Conservation (phyloP, 2,113 vertebrate genomes). For the Pogona vitticeps region DNA sequence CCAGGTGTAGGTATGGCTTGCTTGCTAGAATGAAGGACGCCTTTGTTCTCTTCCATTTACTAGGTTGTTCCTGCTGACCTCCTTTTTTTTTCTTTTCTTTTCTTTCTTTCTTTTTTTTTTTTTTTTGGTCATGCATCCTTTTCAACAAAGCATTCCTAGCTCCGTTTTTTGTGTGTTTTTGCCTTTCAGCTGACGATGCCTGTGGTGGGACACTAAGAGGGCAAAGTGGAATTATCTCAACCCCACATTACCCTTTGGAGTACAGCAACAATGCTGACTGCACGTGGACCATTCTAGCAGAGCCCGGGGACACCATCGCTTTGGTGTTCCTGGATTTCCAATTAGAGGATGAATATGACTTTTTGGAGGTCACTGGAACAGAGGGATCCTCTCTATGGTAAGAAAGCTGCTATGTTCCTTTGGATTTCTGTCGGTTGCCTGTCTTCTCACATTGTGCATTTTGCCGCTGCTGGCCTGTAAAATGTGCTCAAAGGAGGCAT, state of each 20-base stretch:
- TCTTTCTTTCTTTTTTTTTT: too few relatives aligned
- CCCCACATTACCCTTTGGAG: slow-evolving; percentile 93
- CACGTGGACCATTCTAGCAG: slow-evolving; percentile 97
- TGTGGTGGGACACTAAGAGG: slow-evolving; percentile 95
- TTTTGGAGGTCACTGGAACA: slow-evolving; percentile 94
- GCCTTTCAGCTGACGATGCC: slow-evolving; percentile 87
- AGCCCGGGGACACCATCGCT: slow-evolving; percentile 97
- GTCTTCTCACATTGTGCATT: not conserved
- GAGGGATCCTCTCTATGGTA: slow-evolving; percentile 96
- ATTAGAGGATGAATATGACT: slow-evolving; percentile 95
- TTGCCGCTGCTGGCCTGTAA: too few relatives aligned
- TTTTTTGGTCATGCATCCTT: rapidly evolving
- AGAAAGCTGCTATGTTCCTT: slow-evolving; percentile 37
- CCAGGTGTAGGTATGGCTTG: too few relatives aligned
- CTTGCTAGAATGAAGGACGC: not conserved
- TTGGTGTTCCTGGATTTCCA: slow-evolving; percentile 97
- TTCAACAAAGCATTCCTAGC: not conserved
- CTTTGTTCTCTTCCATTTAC: not conserved
- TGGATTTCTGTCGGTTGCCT: rapidly evolving
- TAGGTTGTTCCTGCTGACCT: not conserved
- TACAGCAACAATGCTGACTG: slow-evolving; percentile 97
- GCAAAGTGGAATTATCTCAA: slow-evolving; percentile 95
- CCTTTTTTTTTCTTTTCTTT: too few relatives aligned
- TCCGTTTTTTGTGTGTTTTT: not conserved
- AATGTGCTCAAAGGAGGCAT: not conserved